Percentiles rank a stretch among this genome's conserved stretches.
phyloP scores from a whole-genome alignment of 2,888 invertebrate genomes.

The Hanleya hanleyi region DNA sequence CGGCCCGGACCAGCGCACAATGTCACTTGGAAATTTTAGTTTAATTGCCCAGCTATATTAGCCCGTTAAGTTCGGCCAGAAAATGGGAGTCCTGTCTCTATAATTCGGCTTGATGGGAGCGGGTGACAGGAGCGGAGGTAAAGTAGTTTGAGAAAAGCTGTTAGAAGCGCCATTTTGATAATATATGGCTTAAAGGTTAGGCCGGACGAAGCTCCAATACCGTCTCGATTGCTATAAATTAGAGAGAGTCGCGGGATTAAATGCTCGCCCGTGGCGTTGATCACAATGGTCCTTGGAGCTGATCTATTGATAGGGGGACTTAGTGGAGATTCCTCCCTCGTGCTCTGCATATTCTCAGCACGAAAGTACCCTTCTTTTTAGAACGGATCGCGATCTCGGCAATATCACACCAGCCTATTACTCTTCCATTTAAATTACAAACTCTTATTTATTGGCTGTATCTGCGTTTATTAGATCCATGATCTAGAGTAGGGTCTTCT shows the following conservation, averaged over 20 bases:
- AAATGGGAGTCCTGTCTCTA: neutral
- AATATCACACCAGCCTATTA: too few relatives aligned
- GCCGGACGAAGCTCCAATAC: neutral
- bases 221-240: neutral
- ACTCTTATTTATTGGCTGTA: too few relatives aligned
- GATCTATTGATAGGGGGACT: neutral
- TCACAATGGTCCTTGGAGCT: neutral
- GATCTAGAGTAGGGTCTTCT: too few relatives aligned
- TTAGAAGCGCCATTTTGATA: conserved; percentile 5
- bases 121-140: neutral
- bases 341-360: neutral
- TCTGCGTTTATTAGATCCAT: too few relatives aligned
- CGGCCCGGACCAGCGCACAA: neutral
- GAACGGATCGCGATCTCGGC: too few relatives aligned
- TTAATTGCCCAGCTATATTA: conserved; percentile 1
- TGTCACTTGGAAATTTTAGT: neutral
- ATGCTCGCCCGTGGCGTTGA: neutral
- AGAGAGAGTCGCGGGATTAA: neutral
- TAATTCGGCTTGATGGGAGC: neutral
- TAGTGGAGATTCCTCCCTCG: neutral
- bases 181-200: conserved; percentile 1
- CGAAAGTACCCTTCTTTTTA: too few relatives aligned
- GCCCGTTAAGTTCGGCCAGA: neutral
- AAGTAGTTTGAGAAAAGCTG: conserved; percentile 2
- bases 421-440: neutral